A percentile compares a stretch with the other conserved stretches of the same genome.
Evolutionary conservation across 2,888 invertebrate genomes (phyloP).

Genomic region (Acholoe squamosa): DNA sequence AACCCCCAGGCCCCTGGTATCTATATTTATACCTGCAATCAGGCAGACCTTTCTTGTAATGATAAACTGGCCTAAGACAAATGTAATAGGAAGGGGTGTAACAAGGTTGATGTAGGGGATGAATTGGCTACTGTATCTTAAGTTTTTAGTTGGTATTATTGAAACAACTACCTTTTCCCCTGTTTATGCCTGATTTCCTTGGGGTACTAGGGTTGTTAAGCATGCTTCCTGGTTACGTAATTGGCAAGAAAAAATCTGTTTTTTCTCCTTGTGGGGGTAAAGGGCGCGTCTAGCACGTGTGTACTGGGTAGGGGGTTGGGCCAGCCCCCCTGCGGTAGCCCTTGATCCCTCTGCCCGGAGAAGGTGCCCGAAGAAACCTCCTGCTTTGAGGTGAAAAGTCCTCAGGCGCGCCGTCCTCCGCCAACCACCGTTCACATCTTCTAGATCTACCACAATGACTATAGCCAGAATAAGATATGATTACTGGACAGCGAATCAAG

Average conservation of each 20-base stretch:
- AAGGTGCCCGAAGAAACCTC: not conserved
- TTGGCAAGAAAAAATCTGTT: constrained; percentile 40
- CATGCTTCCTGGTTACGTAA: constrained; percentile 55
- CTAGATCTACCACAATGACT: too few species aligned
- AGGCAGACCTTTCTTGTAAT: too few species aligned
- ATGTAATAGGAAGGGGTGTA: too few species aligned
- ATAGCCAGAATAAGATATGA: too few species aligned
- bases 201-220: constrained; percentile 25
- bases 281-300: constrained; percentile 37
- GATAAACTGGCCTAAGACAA: too few species aligned
- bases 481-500: too few species aligned
- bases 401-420: not conserved
- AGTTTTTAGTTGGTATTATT: not conserved
- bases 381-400: too few species aligned
- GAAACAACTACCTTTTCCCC: not conserved
- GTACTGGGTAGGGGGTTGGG: not conserved
- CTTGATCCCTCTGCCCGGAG: not conserved
- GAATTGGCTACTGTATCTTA: not conserved
- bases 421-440: not conserved
- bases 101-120: not conserved
- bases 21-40: constrained; percentile 4
- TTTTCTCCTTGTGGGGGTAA: constrained; percentile 40
- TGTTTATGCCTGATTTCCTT: not conserved
- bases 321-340: not conserved
- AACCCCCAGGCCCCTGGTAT: not conserved